Evolutionary conservation across 1,140 invertebrate species (phyloP).

Genomic region (Drosophila kohkoa): DNA sequence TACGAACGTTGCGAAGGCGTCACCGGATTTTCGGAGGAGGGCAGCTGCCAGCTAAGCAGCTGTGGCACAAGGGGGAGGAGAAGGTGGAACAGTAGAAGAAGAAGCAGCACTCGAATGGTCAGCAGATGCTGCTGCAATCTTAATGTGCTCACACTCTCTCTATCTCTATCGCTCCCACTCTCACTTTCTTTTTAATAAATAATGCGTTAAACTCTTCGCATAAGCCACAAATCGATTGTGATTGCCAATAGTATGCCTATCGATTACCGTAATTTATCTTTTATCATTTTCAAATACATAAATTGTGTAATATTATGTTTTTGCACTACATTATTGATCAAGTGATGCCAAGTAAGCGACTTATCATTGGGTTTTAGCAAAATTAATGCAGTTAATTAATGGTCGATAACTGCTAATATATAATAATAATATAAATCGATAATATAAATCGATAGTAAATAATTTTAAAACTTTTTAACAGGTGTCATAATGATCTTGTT

Average conservation of each 20-base stretch:
- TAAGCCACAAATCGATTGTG: background rate
- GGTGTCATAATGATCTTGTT: no score
- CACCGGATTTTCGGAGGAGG: background rate
- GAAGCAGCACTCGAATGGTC: background rate
- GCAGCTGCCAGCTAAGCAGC: background rate
- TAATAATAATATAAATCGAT: no score
- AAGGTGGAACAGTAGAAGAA: background rate
- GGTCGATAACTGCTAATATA: background rate
- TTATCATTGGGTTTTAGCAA: no score
- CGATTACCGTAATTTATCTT: background rate
- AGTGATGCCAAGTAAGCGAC: no score
- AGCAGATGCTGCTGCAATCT: constrained; percentile 7
- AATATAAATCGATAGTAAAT: constrained; percentile 1
- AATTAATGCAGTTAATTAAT: no score
- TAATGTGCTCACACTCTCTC: background rate
- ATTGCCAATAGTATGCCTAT: background rate
- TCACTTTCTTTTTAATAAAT: background rate
- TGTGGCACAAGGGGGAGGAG: background rate
- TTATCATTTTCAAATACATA: no score
- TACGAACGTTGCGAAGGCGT: constrained; percentile 24
- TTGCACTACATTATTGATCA: no score
- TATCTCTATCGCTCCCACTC: background rate
- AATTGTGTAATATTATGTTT: no score
- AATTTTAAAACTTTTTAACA: no score
- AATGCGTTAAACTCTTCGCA: background rate